Evolutionary conservation across 2,888 invertebrate species (phyloP), one percentile per base, ranked within the genome.

Genomic region (Pammene aurita): DNA sequence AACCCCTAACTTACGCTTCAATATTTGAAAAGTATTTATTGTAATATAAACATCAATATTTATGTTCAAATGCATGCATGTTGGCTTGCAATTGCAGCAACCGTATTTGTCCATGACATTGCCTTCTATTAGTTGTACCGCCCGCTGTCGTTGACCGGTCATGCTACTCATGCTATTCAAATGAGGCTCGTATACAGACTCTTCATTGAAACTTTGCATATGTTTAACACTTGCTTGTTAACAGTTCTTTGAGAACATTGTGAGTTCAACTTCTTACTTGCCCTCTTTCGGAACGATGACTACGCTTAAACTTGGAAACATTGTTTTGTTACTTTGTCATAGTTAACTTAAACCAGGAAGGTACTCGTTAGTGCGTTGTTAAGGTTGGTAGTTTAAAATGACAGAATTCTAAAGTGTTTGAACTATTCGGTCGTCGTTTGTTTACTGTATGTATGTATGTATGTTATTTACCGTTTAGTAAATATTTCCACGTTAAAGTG

Each of bases 101-200:
- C 7, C 38, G 7, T 38, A 38, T 38, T 38, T 38, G 9, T 38
- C 38, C 7, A 1, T 9, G 9, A 34, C 41, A 52, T 57, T 54
- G 35, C 44, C 68, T 58, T 52, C 57, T 64, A 63, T 68, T 52
- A 38, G 63, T 52, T 57, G 54, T 14, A 48, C 55, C 41, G 54
- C 56, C 56, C 16, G 69, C 69, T 65, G 69, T 60, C 69, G 65
- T 65, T 65, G 69, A 60, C 69, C 69, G 65, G 65, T 60, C 69
- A 50, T 41, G 16, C 54, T n/a, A n/a, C n/a, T n/a, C 46, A 44
- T 69, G 69, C 65, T 69, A 69, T 69, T 64, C 60, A 69, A 69
- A 69, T 60, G 57, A 46, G 26, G n/a, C 38, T 14, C 69, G 18
- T 54, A 34, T 46, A 41, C 54, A 65, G 48, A 54, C 54, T 68